Percentiles rank a stretch among this genome's conserved stretches.
Conservation (phyloP, 2,888 invertebrate genomes). For the Argynnis bischoffii region DNA sequence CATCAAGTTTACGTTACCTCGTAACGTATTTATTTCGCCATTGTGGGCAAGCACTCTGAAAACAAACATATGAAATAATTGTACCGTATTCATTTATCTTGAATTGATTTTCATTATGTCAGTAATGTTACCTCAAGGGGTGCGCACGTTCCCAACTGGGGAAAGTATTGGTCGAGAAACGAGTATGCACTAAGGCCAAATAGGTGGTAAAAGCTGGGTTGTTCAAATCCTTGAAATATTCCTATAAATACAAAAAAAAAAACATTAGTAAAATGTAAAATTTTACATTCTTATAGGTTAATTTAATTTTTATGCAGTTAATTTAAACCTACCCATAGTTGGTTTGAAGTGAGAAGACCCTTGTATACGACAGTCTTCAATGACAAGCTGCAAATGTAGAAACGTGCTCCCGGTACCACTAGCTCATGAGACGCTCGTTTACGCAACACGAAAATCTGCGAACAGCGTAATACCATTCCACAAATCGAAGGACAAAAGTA, state of each 20-base stretch:
- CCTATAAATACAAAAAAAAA: conserved; percentile 74
- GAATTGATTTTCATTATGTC: background rate
- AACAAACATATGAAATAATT: conserved; percentile 30
- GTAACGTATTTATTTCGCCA: conserved; percentile 99
- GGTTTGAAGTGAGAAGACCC: conserved; percentile 97
- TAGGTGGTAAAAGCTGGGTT: conserved; percentile 95
- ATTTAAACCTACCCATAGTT: conserved; percentile 86
- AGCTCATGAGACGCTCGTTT: conserved; percentile 96
- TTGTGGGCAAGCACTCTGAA: conserved; percentile 96
- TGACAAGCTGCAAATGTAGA: conserved; percentile 98
- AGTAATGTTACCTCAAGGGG: conserved; percentile 89
- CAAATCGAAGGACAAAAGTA: conserved; percentile 29
- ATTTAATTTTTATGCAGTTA: background rate
- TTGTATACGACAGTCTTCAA: conserved; percentile 97
- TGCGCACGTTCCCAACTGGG: conserved; percentile 99
- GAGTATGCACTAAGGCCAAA: conserved; percentile 97
- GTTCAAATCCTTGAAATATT: conserved; percentile 86
- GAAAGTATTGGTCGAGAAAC: conserved; percentile 99
- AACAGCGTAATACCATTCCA: conserved; percentile 45
- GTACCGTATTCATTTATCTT: background rate
- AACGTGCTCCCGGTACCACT: conserved; percentile 91
- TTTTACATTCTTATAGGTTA: too few species aligned
- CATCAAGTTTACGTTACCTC: conserved; percentile 99
- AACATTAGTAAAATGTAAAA: background rate
- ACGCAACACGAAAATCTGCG: conserved; percentile 94